phyloP scores from a whole-genome alignment of 2,797 vertebrate genomes.

The Phrynocephalus guinanensis region DNA sequence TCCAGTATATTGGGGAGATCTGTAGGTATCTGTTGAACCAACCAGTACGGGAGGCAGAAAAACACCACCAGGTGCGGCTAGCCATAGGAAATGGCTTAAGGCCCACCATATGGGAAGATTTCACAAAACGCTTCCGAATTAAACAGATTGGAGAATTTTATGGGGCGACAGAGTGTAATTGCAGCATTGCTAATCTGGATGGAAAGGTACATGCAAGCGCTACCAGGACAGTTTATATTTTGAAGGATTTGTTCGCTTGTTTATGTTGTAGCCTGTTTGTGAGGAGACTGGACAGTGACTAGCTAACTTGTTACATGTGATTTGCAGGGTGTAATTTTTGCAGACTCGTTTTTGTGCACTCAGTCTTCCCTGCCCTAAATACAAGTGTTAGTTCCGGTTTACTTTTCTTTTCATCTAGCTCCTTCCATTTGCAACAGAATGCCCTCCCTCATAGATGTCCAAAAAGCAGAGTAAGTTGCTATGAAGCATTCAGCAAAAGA shows the following conservation, averaged over 20 bases:
- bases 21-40: slow-evolving; percentile 90
- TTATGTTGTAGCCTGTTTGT: background rate
- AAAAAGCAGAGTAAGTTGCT: background rate
- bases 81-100: slow-evolving; percentile 89
- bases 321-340: background rate
- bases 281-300: background rate
- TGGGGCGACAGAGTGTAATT: slow-evolving; percentile 93
- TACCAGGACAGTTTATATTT: background rate
- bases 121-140: slow-evolving; percentile 84
- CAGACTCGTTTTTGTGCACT: background rate
- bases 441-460: background rate
- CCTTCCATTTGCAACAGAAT: background rate
- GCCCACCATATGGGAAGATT: slow-evolving; percentile 88
- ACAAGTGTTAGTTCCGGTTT: background rate
- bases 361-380: background rate
- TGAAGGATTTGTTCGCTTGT: background rate
- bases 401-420: background rate
- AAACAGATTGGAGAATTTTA: slow-evolving; percentile 89
- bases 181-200: slow-evolving; percentile 91
- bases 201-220: slow-evolving; percentile 80
- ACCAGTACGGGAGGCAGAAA: slow-evolving; percentile 77
- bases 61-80: slow-evolving; percentile 81
- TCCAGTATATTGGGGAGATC: slow-evolving; percentile 92
- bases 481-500: background rate
- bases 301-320: background rate